Evolutionary conservation across 2,113 vertebrate genomes (phyloP).

Genomic region (Machaerirhynchus nigripectus): DNA sequence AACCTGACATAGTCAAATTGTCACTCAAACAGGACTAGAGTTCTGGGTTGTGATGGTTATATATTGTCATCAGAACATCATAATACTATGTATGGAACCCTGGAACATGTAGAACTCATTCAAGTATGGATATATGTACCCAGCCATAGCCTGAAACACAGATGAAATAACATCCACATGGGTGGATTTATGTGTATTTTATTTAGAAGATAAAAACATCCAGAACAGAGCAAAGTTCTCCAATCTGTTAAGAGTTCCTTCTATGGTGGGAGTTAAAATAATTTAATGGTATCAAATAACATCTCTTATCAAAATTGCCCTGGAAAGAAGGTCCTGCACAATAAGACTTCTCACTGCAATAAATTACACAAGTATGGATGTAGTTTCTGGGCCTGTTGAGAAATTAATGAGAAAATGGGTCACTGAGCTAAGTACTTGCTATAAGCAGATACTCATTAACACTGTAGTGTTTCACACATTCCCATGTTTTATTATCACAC

Average conservation of each 20-base stretch:
- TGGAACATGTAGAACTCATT: background rate
- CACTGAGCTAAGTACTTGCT: background rate
- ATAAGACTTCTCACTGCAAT: background rate
- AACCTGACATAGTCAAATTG: background rate
- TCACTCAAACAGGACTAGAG: background rate
- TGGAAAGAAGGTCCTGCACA: background rate
- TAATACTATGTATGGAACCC: no score
- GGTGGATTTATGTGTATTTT: background rate
- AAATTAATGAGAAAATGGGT: conserved; percentile 23
- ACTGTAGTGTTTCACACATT: background rate
- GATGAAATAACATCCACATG: background rate
- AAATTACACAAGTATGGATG: background rate
- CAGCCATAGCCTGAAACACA: background rate
- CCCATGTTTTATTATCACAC: conserved; percentile 5
- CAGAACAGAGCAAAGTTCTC: background rate
- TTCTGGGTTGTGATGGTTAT: background rate
- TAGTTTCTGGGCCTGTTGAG: background rate
- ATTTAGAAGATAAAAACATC: background rate
- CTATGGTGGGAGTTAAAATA: background rate
- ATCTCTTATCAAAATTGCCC: background rate
- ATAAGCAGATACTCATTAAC: conserved; percentile 1
- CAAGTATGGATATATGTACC: background rate
- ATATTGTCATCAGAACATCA: background rate
- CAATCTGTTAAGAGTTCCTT: background rate
- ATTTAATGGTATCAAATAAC: background rate